Evolutionary conservation across 2,113 vertebrate species (phyloP).

Genomic region (Chunga burmeisteri): DNA sequence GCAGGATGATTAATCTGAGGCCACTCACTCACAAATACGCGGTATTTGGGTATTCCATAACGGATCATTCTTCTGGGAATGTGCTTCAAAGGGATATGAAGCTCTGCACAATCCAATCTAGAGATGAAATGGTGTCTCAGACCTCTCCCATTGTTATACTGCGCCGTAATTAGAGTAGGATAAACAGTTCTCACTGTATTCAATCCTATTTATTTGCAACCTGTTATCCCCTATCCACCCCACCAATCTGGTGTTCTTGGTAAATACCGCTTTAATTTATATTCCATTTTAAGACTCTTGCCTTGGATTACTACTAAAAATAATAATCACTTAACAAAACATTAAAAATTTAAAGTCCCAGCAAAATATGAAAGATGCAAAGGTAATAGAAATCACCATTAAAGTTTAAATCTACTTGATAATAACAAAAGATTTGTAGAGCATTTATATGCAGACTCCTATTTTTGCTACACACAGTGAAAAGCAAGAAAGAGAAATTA

Average conservation of each 20-base stretch:
- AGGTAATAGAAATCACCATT: background rate
- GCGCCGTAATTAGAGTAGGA: background rate
- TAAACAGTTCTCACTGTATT: background rate
- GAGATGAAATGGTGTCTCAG: background rate
- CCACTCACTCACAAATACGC: background rate
- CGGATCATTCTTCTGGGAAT: background rate
- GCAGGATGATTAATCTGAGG: background rate
- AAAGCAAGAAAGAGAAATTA: background rate
- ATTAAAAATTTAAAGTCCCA: background rate
- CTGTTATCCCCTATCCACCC: background rate
- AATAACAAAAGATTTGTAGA: background rate
- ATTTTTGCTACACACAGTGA: background rate
- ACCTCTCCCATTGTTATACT: background rate
- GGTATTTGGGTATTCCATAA: background rate
- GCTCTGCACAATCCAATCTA: background rate
- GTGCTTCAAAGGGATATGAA: background rate
- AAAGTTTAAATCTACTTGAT: background rate
- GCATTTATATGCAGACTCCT: background rate
- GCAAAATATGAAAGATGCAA: background rate
- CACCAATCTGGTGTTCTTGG: background rate
- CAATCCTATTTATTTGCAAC: background rate
- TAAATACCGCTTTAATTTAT: background rate
- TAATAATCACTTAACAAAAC: background rate
- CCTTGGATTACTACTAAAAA: background rate
- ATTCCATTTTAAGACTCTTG: background rate